A percentile compares a stretch with the other conserved stretches of the same genome.
Conservation (phyloP, 2,888 invertebrate species). For the Drosophila borealis region DNA sequence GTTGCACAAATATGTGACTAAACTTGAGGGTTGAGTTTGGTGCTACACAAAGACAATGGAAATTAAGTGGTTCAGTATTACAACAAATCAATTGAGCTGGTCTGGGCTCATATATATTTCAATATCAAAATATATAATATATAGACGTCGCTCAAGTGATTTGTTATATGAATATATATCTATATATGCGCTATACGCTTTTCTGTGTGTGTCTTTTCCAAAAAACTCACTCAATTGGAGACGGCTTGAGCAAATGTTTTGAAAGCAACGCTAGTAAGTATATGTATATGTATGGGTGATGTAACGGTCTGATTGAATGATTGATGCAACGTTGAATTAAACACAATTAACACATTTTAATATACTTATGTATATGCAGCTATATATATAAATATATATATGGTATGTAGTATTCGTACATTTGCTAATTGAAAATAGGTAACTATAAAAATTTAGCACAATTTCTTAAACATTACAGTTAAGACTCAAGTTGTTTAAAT, state of each 20-base stretch:
- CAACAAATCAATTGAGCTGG: constrained; percentile 80
- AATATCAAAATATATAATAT: constrained; percentile 73
- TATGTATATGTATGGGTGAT: constrained; percentile 12
- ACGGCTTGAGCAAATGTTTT: constrained; percentile 64
- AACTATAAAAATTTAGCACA: constrained; percentile 75
- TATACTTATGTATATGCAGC: constrained; percentile 32
- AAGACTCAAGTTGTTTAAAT: constrained; percentile 31
- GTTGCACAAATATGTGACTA: constrained; percentile 64
- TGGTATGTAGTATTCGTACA: constrained; percentile 28
- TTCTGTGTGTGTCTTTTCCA: constrained; percentile 36
- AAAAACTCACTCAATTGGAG: constrained; percentile 63
- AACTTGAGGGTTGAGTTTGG: constrained; percentile 23
- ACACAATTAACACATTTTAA: constrained; percentile 31
- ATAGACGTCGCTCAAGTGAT: constrained; percentile 78
- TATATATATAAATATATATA: constrained; percentile 34
- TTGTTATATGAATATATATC: constrained; percentile 52
- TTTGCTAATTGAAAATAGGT: constrained; percentile 57
- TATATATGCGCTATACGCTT: constrained; percentile 14
- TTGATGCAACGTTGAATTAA: background rate
- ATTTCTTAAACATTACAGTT: constrained; percentile 61
- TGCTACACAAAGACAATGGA: constrained; percentile 34
- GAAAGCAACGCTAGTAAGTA: constrained; percentile 29
- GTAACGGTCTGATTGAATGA: constrained; percentile 2
- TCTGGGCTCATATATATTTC: constrained; percentile 81
- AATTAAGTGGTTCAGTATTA: constrained; percentile 25